Evolutionary conservation across 1,140 invertebrate genomes (phyloP), one percentile per base, ranked within the genome.

Genomic region (Venustaconcha ellipsiformis): DNA sequence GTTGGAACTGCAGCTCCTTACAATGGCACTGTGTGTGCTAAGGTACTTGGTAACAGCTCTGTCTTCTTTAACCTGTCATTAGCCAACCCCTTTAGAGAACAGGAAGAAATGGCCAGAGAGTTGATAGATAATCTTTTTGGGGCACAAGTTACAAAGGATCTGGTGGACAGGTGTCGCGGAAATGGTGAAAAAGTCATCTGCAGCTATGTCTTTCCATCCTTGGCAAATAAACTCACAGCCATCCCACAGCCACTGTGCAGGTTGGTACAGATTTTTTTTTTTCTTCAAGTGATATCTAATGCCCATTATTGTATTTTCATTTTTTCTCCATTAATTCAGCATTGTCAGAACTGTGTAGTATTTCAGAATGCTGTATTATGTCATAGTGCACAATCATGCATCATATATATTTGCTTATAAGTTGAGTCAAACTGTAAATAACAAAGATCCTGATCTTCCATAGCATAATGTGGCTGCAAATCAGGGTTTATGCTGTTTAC

Each of bases 181-280:
- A 57, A 74, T 67, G 67, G 72, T 11, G 66, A 74, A 59, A 74
- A 68, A 48, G 26, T 74, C 20, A 74, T 74, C 17, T 74, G 72
- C 23, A 74, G 69, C 59, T 74, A 74, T 18, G 37, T 57, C 14
- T 74, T 74, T 57, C 72, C 72, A 17, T 67, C 72, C 14, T 69
- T 58, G 56, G 66, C 59, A 48, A 67, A 74, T 67, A 20, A 23
- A 23, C 37, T 68, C n/a, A 59, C 14, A 56, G 57, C 58, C 13
- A 74, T 57, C 62, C 72, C 72, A 68, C 58, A 68, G 23, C 72
- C 72, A 55, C 58, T 74, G 23, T 74, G 72, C 72, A 74, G 66
- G 72, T 74, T 63, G 23, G 72, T 69, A 26, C 14, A 65, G 4
- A 65, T 17, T 48, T 48, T 30, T 30, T 30, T 30, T 2, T 30